Conservation (phyloP, 2,113 vertebrate species). For the Tichodroma muraria region DNA sequence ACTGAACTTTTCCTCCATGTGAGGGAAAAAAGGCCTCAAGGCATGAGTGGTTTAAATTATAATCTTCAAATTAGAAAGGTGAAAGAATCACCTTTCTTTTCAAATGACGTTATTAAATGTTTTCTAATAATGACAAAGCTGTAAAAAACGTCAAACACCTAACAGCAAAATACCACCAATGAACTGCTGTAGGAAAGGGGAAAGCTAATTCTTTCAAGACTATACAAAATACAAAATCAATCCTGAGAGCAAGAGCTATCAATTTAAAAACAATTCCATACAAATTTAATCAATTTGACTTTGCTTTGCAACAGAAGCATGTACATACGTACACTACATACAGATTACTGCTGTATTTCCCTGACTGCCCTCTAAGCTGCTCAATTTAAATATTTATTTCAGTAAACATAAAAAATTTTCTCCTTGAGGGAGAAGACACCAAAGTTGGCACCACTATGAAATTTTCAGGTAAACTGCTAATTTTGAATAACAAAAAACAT, state of each 20-base stretch:
- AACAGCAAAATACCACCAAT: neutral
- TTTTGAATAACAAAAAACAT: neutral
- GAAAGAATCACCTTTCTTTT: neutral
- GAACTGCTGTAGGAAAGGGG: neutral
- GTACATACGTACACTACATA: neutral
- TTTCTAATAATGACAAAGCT: neutral
- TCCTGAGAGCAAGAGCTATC: neutral
- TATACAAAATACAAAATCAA: neutral
- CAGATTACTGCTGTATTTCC: neutral
- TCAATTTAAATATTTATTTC: neutral
- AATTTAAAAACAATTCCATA: neutral
- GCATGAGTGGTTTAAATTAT: neutral
- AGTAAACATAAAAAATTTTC: neutral
- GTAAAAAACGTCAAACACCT: neutral
- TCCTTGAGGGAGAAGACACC: neutral
- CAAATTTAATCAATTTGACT: neutral
- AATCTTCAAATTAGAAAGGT: neutral
- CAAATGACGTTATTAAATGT: neutral
- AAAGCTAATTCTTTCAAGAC: neutral
- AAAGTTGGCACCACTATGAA: neutral
- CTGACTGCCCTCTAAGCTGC: neutral
- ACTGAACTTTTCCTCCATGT: neutral
- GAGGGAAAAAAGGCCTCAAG: neutral
- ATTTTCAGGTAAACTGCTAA: neutral
- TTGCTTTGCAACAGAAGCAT: neutral